Evolutionary conservation across 2,113 vertebrate genomes (phyloP).

Genomic region (Menidia beryllina): DNA sequence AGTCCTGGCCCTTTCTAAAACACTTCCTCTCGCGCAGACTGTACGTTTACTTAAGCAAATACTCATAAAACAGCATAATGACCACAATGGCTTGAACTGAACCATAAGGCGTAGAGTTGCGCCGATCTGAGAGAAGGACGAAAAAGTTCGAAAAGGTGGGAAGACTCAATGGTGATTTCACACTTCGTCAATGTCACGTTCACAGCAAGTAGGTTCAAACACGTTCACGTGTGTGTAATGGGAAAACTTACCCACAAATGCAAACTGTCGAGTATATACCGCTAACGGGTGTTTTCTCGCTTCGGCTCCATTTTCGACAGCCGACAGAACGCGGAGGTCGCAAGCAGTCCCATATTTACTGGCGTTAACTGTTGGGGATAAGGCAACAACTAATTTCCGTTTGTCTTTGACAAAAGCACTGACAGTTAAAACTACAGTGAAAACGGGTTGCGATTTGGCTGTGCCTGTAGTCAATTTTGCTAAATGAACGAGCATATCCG

Average conservation of each 20-base stretch:
- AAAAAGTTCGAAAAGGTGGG: neutral
- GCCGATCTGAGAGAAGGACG: neutral
- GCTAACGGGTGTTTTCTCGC: neutral
- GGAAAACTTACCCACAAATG: constrained; percentile 38
- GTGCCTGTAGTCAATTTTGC: neutral
- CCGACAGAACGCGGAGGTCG: no score
- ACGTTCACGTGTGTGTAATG: neutral
- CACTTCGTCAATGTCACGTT: neutral
- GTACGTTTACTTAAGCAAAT: neutral
- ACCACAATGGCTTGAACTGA: neutral
- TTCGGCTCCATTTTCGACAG: neutral
- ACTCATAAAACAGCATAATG: neutral
- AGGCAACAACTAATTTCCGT: neutral
- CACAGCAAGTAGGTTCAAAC: neutral
- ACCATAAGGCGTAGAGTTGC: neutral
- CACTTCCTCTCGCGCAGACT: constrained; percentile 46
- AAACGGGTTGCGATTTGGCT: neutral
- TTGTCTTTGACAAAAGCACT: constrained; percentile 14
- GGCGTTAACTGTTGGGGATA: neutral
- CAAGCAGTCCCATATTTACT: neutral
- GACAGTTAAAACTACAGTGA: neutral
- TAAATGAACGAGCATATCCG: neutral
- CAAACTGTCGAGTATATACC: neutral
- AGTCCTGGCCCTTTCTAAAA: constrained; percentile 28
- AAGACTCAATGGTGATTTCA: neutral